A percentile compares a stretch with the other conserved stretches of the same genome.
These are phyloP conservation scores for Macrosiphum euphorbiae DNA, from an alignment of 2,888 invertebrate genomes.

Conservation along the genomic window DNA sequence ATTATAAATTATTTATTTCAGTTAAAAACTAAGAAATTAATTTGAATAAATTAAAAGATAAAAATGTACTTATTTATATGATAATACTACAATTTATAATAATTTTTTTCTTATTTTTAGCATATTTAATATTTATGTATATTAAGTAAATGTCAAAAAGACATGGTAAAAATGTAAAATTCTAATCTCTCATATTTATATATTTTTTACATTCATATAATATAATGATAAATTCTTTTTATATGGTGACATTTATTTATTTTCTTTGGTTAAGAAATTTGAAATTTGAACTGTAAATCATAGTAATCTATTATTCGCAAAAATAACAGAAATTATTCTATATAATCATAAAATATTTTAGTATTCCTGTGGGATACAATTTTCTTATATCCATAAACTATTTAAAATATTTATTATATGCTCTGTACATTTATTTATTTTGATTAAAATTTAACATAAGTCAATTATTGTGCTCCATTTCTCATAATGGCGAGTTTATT, in stretches of 20 bases:
- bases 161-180: not conserved
- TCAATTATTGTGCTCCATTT: not conserved
- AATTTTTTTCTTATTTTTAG: not conserved
- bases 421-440: not conserved
- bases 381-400: not conserved
- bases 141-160: not conserved
- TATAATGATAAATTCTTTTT: not conserved
- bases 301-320: not conserved
- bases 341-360: not conserved
- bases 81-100: not conserved
- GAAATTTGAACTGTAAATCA: not conserved
- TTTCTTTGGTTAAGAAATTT: not conserved
- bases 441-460: not conserved
- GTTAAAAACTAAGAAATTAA: not conserved
- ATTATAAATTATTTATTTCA: not conserved
- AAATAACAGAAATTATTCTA: not conserved
- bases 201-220: not conserved
- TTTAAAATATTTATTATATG: not conserved
- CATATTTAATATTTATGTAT: not conserved
- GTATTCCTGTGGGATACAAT: not conserved
- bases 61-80: not conserved
- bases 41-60: not conserved
- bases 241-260: not conserved
- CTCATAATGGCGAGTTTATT: not conserved
- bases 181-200: not conserved